These are phyloP conservation scores for Drosophila cognata DNA, from an alignment of 2,888 invertebrate species.

Conservation along the genomic window DNA sequence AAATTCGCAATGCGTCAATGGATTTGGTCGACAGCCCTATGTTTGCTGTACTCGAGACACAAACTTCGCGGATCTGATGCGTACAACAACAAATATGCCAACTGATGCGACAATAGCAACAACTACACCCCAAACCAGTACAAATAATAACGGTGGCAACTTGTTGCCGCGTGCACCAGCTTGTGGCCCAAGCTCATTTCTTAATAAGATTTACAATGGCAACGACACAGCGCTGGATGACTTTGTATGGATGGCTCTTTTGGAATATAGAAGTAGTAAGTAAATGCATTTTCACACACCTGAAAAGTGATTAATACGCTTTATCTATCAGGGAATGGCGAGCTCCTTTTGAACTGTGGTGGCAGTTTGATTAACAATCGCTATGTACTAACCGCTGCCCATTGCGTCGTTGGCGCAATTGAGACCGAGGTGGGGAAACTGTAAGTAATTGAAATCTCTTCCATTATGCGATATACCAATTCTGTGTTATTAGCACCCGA, in stretches of 20 bases:
- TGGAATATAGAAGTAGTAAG: slow-evolving; percentile 89
- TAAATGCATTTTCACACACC: slow-evolving; percentile 5
- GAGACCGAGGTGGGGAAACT: slow-evolving; percentile 85
- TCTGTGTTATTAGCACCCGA: slow-evolving; percentile 23
- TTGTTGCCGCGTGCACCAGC: slow-evolving; percentile 76
- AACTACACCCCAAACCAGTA: slow-evolving; percentile 11
- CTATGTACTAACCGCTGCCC: slow-evolving; percentile 88
- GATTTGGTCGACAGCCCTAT: slow-evolving; percentile 72
- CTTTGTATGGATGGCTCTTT: slow-evolving; percentile 90
- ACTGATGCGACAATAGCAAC: slow-evolving; percentile 3
- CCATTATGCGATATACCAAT: background rate
- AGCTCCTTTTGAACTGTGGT: slow-evolving; percentile 87
- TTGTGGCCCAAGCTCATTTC: slow-evolving; percentile 80
- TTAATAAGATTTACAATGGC: slow-evolving; percentile 88
- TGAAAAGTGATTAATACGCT: background rate
- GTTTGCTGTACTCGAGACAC: slow-evolving; percentile 82
- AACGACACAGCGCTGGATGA: slow-evolving; percentile 87
- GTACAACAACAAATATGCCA: slow-evolving; percentile 5
- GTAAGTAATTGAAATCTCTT: slow-evolving; percentile 83
- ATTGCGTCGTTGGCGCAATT: slow-evolving; percentile 87
- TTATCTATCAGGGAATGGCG: slow-evolving; percentile 58
- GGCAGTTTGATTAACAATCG: slow-evolving; percentile 89
- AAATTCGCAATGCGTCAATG: slow-evolving; percentile 78
- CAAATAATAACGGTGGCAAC: slow-evolving; percentile 58
- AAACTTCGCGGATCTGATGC: slow-evolving; percentile 37